Evolutionary conservation across 2,797 vertebrate genomes (phyloP).

Genomic region (Neosilurus mollespiculum): DNA sequence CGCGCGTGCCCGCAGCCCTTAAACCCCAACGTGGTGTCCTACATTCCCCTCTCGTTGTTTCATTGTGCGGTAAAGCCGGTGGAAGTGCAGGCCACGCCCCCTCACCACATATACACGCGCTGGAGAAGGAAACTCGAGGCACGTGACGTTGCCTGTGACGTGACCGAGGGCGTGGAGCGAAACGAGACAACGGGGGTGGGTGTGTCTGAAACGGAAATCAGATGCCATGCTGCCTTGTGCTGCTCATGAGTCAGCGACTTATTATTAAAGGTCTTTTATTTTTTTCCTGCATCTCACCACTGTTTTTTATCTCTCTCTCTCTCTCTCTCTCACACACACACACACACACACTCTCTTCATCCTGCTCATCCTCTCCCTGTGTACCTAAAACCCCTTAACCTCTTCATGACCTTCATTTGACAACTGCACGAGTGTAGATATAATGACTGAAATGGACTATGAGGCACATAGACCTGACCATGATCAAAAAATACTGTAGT

Average conservation of each 20-base stretch:
- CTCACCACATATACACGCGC: not conserved
- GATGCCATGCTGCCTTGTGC: slow-evolving; percentile 3
- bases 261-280: not conserved
- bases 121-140: slow-evolving; percentile 59
- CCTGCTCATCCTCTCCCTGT: no score
- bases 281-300: not conserved
- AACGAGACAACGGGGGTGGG: slow-evolving; percentile 29
- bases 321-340: no score
- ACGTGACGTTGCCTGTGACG: slow-evolving; percentile 64
- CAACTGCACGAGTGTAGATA: not conserved
- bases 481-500: not conserved
- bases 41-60: slow-evolving; percentile 65
- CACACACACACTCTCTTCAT: not conserved
- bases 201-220: slow-evolving; percentile 33
- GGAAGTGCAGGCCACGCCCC: slow-evolving; percentile 78
- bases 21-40: slow-evolving; percentile 63
- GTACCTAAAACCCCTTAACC: not conserved
- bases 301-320: not conserved
- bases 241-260: slow-evolving; percentile 22
- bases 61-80: slow-evolving; percentile 80
- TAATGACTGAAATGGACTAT: not conserved
- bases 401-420: not conserved
- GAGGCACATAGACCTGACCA: not conserved
- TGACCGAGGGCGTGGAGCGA: slow-evolving; percentile 35
- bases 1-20: not conserved